These are phyloP conservation scores for Hippoglossus hippoglossus DNA, from an alignment of 2,797 vertebrate species.

Conservation along the genomic window DNA sequence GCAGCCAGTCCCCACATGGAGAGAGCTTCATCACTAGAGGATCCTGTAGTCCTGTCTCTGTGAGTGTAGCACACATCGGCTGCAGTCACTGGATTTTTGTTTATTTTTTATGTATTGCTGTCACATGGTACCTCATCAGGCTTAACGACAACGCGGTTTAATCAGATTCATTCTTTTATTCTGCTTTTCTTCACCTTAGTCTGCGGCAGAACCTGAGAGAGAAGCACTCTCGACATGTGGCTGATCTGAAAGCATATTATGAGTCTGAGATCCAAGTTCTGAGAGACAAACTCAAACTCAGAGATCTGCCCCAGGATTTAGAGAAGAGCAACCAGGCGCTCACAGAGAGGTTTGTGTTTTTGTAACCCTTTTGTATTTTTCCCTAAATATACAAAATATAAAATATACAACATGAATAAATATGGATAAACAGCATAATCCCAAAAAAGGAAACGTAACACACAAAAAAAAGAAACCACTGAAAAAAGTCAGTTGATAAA, in stretches of 20 bases:
- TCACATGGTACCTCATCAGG: not conserved
- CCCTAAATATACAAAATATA: too few relatives aligned
- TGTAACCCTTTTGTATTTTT: too few relatives aligned
- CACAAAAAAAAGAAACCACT: not conserved
- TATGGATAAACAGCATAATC: too few relatives aligned
- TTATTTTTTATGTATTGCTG: too few relatives aligned
- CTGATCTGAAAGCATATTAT: slow-evolving; percentile 94
- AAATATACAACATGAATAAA: too few relatives aligned
- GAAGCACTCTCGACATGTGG: slow-evolving; percentile 92
- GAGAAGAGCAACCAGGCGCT: slow-evolving; percentile 89
- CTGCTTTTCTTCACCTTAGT: slow-evolving; percentile 68
- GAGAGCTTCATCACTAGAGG: slow-evolving; percentile 83
- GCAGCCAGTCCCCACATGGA: slow-evolving; percentile 73
- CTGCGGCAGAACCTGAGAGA: slow-evolving; percentile 93
- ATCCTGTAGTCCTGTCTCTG: slow-evolving; percentile 93
- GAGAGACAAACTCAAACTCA: slow-evolving; percentile 88
- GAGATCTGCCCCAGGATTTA: slow-evolving; percentile 82
- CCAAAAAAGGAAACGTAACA: not conserved
- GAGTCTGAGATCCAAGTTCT: slow-evolving; percentile 91
- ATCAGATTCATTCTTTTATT: not conserved
- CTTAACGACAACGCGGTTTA: not conserved
- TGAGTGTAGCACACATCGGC: slow-evolving; percentile 75
- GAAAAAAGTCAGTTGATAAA: too few relatives aligned
- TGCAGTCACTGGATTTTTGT: too few relatives aligned
- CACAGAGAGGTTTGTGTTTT: slow-evolving; percentile 81